A percentile compares a stretch with the other conserved stretches of the same genome.
These are phyloP conservation scores for Pachypeltis micranthus DNA, from an alignment of 1,140 invertebrate genomes.

Conservation along the genomic window DNA sequence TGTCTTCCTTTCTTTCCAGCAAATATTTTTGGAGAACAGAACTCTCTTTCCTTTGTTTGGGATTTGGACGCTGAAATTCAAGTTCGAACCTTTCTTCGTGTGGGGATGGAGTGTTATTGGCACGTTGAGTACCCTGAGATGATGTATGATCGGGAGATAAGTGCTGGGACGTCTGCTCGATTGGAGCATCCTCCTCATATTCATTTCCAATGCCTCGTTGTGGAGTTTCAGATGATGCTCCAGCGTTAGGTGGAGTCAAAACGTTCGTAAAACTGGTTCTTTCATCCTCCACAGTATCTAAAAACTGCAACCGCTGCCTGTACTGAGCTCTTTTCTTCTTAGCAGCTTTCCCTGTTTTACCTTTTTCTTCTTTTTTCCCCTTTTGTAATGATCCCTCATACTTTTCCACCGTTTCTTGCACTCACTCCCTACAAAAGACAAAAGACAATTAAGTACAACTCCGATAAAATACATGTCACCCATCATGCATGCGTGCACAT, in stretches of 20 bases:
- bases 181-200: background rate
- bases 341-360: conserved; percentile 13
- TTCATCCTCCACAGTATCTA: conserved; percentile 12
- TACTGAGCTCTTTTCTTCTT: conserved; percentile 15
- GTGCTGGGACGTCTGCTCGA: background rate
- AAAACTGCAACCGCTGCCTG: conserved; percentile 11
- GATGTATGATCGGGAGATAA: background rate
- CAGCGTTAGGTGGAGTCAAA: background rate
- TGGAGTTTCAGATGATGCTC: background rate
- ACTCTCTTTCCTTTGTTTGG: background rate
- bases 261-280: conserved; percentile 7
- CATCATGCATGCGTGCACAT: too few relatives aligned
- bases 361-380: conserved; percentile 14
- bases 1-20: background rate
- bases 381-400: conserved; percentile 19
- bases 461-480: too few relatives aligned
- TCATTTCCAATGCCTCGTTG: background rate
- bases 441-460: too few relatives aligned
- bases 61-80: background rate
- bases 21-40: conserved; percentile 1
- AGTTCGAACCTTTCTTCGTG: background rate
- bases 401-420: conserved; percentile 19
- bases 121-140: background rate
- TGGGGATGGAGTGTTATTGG: background rate
- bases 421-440: conserved; percentile 14